Evolutionary conservation across 2,113 vertebrate genomes (phyloP), one percentile per base, ranked within the genome.

Genomic region (Eonycteris spelaea): DNA sequence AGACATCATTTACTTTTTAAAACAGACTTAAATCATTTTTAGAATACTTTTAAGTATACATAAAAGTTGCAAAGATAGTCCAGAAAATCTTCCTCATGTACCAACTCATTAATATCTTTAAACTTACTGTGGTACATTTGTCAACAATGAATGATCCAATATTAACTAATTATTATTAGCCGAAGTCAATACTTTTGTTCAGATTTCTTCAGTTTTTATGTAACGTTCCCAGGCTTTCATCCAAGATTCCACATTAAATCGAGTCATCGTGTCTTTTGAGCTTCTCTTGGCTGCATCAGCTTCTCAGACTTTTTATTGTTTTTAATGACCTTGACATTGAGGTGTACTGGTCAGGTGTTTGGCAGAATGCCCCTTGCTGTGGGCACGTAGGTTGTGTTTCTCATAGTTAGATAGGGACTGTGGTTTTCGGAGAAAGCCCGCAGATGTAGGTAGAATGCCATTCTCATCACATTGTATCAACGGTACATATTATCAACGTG

Each of bases 361-460:
- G 30, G 73, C 24, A 38, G 53, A 53, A 33, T 24, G 21, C 0
- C 1, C 55, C 55, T 82, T 14, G 2, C 1, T 82, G 35, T 48
- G 24, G 15, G 16, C 59, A 7, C 19, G 0, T 53, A 8, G 78
- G 19, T 35, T 80, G 12, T 30, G 70, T 55, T 75, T 57, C 53
- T 89, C 38, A 1, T 6, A 30, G 61, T 67, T 22, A 22, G 35
- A 26, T 4, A 53, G 2, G 33, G 12, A 4, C 38, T 28, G 10
- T 40, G 12, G 38, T 45, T 65, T 45, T 10, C 1, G 73, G 33
- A 63, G 5, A 21, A 43, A 65, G 18, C 15, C 4, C 6, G 5
- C 21, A 30, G 13, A 28, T 2, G 5, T 2, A 1, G 30, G 21
- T 2, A 1, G 30, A 26, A 4, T 19, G 3, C 1, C 19, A 4